These are phyloP conservation scores for Eretmochelys imbricata DNA, from an alignment of 2,113 vertebrate species.

Conservation along the genomic window DNA sequence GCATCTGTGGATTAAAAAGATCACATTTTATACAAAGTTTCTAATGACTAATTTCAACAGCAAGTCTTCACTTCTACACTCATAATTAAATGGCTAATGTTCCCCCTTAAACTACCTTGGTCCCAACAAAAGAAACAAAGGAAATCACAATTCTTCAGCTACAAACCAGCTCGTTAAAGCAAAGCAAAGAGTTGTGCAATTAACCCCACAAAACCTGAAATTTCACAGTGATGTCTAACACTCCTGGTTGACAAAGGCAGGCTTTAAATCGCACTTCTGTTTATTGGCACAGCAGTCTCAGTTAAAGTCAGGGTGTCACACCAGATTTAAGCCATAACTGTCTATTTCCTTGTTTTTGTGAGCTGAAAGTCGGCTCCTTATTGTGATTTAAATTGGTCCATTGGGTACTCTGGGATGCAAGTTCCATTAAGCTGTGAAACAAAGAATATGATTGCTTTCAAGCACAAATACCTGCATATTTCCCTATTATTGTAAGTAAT, in stretches of 20 bases:
- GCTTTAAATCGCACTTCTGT: constrained; percentile 49
- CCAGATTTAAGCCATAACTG: constrained; percentile 65
- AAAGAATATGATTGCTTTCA: constrained; percentile 59
- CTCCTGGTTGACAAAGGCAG: constrained; percentile 43
- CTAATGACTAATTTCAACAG: constrained; percentile 82
- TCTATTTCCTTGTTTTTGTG: constrained; percentile 60
- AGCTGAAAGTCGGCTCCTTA: constrained; percentile 37
- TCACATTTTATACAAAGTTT: constrained; percentile 83
- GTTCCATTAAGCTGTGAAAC: constrained; percentile 63
- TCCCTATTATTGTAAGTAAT: not conserved
- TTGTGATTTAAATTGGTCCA: constrained; percentile 72
- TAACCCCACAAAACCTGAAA: constrained; percentile 70
- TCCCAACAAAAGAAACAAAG: constrained; percentile 78
- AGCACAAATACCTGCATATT: constrained; percentile 18
- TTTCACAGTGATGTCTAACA: constrained; percentile 71
- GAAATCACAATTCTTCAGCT: constrained; percentile 74
- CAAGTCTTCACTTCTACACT: constrained; percentile 78
- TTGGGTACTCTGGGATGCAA: constrained; percentile 36
- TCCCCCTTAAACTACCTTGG: constrained; percentile 72
- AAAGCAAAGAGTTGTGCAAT: constrained; percentile 72
- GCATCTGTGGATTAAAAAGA: constrained; percentile 81
- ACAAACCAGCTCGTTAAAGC: constrained; percentile 72
- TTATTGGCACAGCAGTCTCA: constrained; percentile 57
- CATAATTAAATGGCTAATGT: constrained; percentile 79
- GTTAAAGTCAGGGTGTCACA: constrained; percentile 58